Conservation (phyloP, 2,113 vertebrate species). For the Dendrocopos noguchii region DNA sequence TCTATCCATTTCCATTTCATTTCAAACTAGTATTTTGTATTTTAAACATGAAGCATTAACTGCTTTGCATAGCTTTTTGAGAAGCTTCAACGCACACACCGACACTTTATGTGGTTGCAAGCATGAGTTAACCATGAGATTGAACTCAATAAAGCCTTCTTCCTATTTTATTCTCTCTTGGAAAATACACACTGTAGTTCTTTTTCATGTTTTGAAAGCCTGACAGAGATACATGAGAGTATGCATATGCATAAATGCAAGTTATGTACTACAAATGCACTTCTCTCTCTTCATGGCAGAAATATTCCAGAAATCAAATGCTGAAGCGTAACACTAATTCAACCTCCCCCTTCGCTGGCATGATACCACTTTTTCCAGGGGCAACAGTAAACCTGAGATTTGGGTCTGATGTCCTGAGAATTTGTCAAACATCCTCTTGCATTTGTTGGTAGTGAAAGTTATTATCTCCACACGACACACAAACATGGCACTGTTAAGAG, state of each 20-base stretch:
- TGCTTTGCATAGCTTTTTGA: neutral
- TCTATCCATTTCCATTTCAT: neutral
- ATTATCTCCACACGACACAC: neutral
- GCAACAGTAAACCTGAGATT: neutral
- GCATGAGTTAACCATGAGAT: neutral
- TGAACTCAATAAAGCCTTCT: neutral
- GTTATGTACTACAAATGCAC: neutral
- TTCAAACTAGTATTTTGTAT: neutral
- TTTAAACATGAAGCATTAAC: neutral
- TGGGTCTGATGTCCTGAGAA: neutral
- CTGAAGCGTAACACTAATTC: neutral
- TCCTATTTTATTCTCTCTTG: neutral
- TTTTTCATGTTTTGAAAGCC: neutral
- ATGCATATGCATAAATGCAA: neutral
- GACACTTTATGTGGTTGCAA: neutral
- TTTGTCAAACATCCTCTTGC: neutral
- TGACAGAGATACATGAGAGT: neutral
- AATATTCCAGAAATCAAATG: neutral
- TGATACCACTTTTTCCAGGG: neutral
- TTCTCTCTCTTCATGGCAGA: neutral
- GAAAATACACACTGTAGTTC: neutral
- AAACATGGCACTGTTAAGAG: neutral
- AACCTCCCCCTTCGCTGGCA: neutral
- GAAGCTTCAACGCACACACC: neutral
- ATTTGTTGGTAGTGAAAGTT: neutral